phyloP scores from a whole-genome alignment of 1,140 invertebrate genomes.

The Drosophila tropicalis region DNA sequence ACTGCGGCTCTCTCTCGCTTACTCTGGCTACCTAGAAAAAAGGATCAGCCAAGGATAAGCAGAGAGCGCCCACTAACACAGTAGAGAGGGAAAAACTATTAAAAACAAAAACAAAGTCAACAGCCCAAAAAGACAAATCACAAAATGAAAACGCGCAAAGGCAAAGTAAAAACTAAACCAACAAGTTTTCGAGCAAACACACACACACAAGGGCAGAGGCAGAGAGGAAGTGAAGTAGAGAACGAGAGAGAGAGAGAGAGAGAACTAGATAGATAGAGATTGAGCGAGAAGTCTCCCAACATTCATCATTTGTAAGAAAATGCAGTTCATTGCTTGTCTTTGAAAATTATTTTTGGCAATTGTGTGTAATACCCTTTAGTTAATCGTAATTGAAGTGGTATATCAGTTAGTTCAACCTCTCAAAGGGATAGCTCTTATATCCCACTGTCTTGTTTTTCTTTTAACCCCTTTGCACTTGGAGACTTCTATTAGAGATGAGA shows the following conservation, averaged over 20 bases:
- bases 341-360: conserved; percentile 22
- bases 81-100: neutral
- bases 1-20: neutral
- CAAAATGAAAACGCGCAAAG: conserved; percentile 33
- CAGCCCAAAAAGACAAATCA: conserved; percentile 45
- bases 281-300: conserved; percentile 21
- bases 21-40: conserved; percentile 38
- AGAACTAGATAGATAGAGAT: conserved; percentile 14
- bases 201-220: neutral
- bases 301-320: conserved; percentile 57
- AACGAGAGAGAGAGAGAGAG: conserved; percentile 5
- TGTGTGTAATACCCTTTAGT: neutral
- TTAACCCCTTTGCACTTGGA: too few species aligned
- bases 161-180: conserved; percentile 58
- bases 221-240: neutral
- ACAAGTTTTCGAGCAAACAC: conserved; percentile 37
- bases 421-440: too few species aligned
- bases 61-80: conserved; percentile 30
- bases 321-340: conserved; percentile 29
- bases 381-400: neutral
- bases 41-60: conserved; percentile 32
- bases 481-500: too few species aligned
- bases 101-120: conserved; percentile 44
- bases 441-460: too few species aligned
- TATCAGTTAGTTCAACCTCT: neutral